These are phyloP conservation scores for Cordilura impudica DNA, from an alignment of 2,888 invertebrate species.

Conservation along the genomic window DNA sequence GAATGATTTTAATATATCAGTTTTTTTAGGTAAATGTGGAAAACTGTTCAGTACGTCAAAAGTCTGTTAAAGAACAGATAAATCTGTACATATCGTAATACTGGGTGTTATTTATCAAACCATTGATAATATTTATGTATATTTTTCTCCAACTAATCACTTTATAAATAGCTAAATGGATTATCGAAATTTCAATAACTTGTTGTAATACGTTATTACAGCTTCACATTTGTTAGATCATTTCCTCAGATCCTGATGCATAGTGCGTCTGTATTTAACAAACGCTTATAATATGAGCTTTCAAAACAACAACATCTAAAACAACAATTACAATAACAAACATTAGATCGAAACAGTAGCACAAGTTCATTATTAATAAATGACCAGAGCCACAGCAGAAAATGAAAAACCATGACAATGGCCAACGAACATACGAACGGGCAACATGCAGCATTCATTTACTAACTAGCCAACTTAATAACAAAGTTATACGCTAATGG, in stretches of 20 bases:
- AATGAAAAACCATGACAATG: slow-evolving; percentile 59
- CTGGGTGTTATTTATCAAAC: too few relatives aligned
- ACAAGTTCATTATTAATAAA: slow-evolving; percentile 62
- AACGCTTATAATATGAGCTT: slow-evolving; percentile 36
- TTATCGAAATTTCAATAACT: too few relatives aligned
- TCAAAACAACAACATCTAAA: slow-evolving; percentile 41
- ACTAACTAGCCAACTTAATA: not conserved
- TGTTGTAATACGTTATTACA: too few relatives aligned
- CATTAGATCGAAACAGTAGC: slow-evolving; percentile 51
- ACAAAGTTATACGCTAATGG: slow-evolving; percentile 28
- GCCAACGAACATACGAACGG: slow-evolving; percentile 34
- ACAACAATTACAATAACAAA: slow-evolving; percentile 37
- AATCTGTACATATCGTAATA: too few relatives aligned
- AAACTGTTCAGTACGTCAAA: too few relatives aligned
- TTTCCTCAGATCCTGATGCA: not conserved
- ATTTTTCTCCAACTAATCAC: too few relatives aligned
- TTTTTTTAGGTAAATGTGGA: too few relatives aligned
- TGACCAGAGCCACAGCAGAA: slow-evolving; percentile 32
- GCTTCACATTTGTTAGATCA: too few relatives aligned
- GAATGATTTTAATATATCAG: too few relatives aligned
- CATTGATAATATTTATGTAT: too few relatives aligned
- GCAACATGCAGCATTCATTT: slow-evolving; percentile 50
- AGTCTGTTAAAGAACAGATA: too few relatives aligned
- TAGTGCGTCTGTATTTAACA: slow-evolving; percentile 39
- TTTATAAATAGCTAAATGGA: too few relatives aligned